phyloP scores from a whole-genome alignment of 2,888 invertebrate genomes.

The Octonoba sinensis region DNA sequence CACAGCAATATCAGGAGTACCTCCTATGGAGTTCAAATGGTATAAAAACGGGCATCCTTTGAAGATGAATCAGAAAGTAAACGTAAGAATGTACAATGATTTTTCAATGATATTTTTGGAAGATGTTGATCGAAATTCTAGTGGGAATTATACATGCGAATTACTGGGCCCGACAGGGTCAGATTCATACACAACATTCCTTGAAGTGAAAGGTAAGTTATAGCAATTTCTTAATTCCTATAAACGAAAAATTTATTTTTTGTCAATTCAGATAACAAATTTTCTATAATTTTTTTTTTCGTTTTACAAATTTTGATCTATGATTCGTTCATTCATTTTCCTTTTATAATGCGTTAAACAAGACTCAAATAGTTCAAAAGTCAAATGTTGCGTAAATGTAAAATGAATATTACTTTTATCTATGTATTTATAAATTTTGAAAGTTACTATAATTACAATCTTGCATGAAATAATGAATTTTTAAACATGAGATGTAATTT shows the following conservation, averaged over 20 bases:
- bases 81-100: conserved; percentile 26
- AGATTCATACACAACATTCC: conserved; percentile 41
- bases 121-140: conserved; percentile 31
- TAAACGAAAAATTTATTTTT: not conserved
- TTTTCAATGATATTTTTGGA: conserved; percentile 61
- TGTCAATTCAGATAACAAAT: no score
- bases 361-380: no score
- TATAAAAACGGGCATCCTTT: conserved; percentile 51
- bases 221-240: not conserved
- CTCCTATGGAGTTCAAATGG: conserved; percentile 66
- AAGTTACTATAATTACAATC: no score
- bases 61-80: conserved; percentile 16
- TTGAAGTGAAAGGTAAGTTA: conserved; percentile 53
- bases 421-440: no score
- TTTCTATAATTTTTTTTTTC: no score
- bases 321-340: no score
- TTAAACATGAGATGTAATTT: no score
- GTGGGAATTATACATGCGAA: conserved; percentile 64
- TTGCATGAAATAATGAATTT: no score
- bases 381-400: no score
- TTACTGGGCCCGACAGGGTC: conserved; percentile 25
- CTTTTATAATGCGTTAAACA: no score
- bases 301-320: no score
- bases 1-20: conserved; percentile 63
- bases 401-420: no score